phyloP scores from a whole-genome alignment of 2,113 vertebrate genomes.

The Microcebus lehilahytsara region DNA sequence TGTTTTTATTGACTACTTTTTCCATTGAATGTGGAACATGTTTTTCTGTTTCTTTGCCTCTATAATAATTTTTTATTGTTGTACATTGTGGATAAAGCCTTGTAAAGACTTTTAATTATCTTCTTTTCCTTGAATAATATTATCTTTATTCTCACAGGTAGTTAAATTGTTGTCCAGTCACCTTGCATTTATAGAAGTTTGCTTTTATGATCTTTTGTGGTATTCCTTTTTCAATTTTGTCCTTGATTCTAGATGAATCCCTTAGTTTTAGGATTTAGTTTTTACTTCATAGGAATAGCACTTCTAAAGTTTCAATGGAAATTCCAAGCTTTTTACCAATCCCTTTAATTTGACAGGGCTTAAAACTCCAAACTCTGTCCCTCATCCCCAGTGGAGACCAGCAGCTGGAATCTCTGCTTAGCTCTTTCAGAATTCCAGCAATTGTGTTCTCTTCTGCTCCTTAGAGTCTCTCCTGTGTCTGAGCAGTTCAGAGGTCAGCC shows the following conservation, averaged over 20 bases:
- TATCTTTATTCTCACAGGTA: neutral
- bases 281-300: neutral
- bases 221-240: neutral
- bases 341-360: neutral
- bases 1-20: neutral
- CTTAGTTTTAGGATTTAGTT: neutral
- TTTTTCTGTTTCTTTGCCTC: neutral
- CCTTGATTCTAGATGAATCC: neutral
- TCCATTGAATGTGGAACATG: neutral
- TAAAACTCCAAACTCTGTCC: neutral
- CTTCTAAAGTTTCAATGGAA: neutral
- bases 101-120: neutral
- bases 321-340: neutral
- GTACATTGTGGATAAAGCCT: neutral
- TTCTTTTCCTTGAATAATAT: neutral
- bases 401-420: neutral
- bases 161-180: neutral
- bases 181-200: neutral
- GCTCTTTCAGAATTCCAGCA: neutral
- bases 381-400: neutral
- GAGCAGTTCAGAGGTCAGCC: neutral
- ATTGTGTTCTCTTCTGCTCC: neutral
- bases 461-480: neutral
- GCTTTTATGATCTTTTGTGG: neutral
- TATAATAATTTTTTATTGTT: neutral